phyloP scores from a whole-genome alignment of 2,888 invertebrate genomes.

The Junonia oenone region DNA sequence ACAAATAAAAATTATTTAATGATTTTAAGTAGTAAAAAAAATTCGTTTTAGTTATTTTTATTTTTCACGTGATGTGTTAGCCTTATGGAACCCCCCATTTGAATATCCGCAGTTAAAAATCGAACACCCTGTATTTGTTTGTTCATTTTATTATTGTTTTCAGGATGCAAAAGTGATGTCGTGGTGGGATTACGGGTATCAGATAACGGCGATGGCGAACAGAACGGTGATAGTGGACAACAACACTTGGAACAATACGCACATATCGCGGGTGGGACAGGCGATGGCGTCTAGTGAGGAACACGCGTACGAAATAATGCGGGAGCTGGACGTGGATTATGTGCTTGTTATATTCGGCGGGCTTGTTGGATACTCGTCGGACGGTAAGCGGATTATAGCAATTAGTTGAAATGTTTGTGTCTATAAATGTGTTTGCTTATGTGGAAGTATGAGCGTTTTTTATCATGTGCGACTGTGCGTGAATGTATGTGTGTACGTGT shows the following conservation, averaged over 20 bases:
- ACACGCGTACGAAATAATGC: constrained; percentile 98
- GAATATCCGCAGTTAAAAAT: too few species aligned
- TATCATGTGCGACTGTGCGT: too few species aligned
- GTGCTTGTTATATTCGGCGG: constrained; percentile 99
- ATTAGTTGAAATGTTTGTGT: too few species aligned
- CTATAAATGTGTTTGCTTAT: too few species aligned
- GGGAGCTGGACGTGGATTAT: constrained; percentile 97
- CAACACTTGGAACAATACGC: constrained; percentile 99
- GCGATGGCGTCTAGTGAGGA: constrained; percentile 99
- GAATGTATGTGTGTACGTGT: not conserved
- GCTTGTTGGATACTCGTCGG: constrained; percentile 98
- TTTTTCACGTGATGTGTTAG: too few species aligned
- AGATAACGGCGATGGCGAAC: constrained; percentile 99
- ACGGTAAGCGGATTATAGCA: constrained; percentile 83
- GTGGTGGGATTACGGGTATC: constrained; percentile 99
- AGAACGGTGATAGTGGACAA: constrained; percentile 98
- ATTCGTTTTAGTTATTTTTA: too few species aligned
- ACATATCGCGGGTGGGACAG: constrained; percentile 97
- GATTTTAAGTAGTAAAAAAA: too few species aligned
- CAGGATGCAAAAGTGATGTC: constrained; percentile 98
- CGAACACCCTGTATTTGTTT: too few species aligned
- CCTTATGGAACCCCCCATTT: too few species aligned
- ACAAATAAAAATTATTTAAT: too few species aligned
- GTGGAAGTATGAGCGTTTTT: too few species aligned
- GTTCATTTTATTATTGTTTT: not conserved